Evolutionary conservation across 2,113 vertebrate species (phyloP), one percentile per base, ranked within the genome.

Genomic region (Notarius quadriscutis): DNA sequence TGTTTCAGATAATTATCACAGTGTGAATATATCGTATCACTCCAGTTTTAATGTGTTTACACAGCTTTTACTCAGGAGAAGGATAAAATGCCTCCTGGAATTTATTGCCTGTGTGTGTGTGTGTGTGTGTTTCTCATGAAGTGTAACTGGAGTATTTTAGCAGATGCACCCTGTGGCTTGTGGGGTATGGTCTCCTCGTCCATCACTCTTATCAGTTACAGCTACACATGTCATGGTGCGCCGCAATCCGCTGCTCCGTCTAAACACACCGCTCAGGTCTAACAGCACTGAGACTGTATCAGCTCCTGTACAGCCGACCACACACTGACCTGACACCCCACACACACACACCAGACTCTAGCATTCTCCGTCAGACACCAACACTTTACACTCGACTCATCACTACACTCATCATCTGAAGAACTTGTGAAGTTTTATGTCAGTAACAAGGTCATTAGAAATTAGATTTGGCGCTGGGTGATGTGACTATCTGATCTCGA

Each of bases 151-250:
- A 65, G 84, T 65, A 30, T 79, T 57, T 81, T 67, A 87, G 90
- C 86, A 93, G 94, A 93, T 62, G 93, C 90, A 92, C 90, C 92
- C 91, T 87, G 17, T 5, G 93, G 87, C 78, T 4, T 75, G 0
- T 3, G 72, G 91, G 90, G 88, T 93, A 90, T 74, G 34, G 79
- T 92, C 88, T 86, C 89, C 51, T 7, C 78, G 50, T 91, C 85
- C 90, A 71, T 85, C 81, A 87, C 84, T 85, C 63, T 53, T 60
- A 55, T 91, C 87, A 83, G 87, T 84, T 48, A 89, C 78, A 74
- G 83, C 81, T 91, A 90, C 92, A 93, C 91, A 88, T 92, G 92
- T 91, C 87, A 88, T 14, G 71, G 86, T 87, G 72, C 84, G 80
- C 87, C 80, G 67, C 90, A 89, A 86, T 91, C 86, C 89, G 74